Percentiles rank a stretch among this genome's conserved stretches.
phyloP scores from a whole-genome alignment of 2,888 invertebrate genomes.

The Clepsis dumicolana region DNA sequence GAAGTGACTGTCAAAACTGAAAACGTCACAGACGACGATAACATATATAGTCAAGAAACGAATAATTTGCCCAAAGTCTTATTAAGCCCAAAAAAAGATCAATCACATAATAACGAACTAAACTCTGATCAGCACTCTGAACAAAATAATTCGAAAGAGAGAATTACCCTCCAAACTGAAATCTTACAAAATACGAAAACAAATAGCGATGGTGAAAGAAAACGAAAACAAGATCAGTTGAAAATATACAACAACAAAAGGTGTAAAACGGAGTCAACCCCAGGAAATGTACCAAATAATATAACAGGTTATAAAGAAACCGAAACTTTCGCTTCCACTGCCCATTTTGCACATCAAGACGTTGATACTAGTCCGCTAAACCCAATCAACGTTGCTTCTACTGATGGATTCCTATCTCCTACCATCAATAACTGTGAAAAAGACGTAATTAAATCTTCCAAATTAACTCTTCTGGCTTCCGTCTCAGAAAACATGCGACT shows the following conservation, averaged over 20 bases:
- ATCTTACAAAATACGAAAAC: background rate
- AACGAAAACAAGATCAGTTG: slow-evolving; percentile 14
- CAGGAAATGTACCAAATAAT: background rate
- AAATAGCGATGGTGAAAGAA: slow-evolving; percentile 12
- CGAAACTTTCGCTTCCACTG: background rate
- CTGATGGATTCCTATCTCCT: background rate
- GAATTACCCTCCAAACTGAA: background rate
- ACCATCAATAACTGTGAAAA: background rate
- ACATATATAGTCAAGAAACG: background rate
- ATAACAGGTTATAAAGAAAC: background rate
- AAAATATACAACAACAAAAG: slow-evolving; percentile 11
- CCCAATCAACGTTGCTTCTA: background rate
- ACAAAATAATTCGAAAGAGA: slow-evolving; percentile 5
- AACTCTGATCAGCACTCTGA: background rate
- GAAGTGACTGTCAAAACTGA: slow-evolving; percentile 11
- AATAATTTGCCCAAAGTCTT: background rate
- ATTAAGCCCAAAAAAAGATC: background rate
- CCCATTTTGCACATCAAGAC: background rate
- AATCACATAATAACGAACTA: background rate
- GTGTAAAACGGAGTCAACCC: background rate
- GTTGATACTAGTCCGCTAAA: background rate
- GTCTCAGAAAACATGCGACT: slow-evolving; percentile 26
- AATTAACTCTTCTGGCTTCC: background rate
- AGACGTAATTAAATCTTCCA: background rate
- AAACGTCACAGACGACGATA: slow-evolving; percentile 4